Percentiles rank a stretch among this genome's conserved stretches.
These are phyloP conservation scores for Diarsia mendica DNA, from an alignment of 2,888 invertebrate species.

Conservation along the genomic window DNA sequence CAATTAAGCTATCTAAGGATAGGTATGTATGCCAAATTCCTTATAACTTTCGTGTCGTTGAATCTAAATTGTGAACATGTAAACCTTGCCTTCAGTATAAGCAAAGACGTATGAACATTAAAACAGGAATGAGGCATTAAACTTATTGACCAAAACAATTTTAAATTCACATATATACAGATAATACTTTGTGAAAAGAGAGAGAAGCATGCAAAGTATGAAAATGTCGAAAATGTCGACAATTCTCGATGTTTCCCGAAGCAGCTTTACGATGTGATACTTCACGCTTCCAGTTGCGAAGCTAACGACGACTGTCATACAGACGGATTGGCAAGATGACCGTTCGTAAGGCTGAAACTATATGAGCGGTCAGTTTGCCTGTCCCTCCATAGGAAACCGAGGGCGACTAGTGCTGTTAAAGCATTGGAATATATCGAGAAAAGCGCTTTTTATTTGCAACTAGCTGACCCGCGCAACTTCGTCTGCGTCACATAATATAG, in stretches of 20 bases:
- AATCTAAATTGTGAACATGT: not conserved
- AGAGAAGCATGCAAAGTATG: not conserved
- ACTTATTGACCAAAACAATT: not conserved
- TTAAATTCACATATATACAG: not conserved
- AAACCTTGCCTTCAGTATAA: not conserved
- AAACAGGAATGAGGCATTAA: not conserved
- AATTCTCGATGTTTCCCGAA: slow-evolving; percentile 1
- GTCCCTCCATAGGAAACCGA: slow-evolving; percentile 24
- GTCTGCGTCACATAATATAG: too few relatives aligned
- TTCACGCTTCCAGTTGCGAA: not conserved
- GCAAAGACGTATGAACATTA: not conserved
- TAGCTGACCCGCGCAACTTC: too few relatives aligned
- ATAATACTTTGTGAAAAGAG: not conserved
- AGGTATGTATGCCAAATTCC: not conserved
- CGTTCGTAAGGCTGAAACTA: slow-evolving; percentile 12
- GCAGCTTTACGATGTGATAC: not conserved
- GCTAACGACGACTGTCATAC: slow-evolving; percentile 13
- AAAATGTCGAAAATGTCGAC: too few relatives aligned
- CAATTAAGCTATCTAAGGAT: not conserved
- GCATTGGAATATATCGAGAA: not conserved
- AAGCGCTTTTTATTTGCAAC: not conserved
- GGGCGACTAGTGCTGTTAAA: not conserved
- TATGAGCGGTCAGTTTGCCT: slow-evolving; percentile 40
- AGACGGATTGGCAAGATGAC: slow-evolving; percentile 32
- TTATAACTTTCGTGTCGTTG: not conserved